phyloP scores from a whole-genome alignment of 2,888 invertebrate species.

The Philhelius pedissequus region DNA sequence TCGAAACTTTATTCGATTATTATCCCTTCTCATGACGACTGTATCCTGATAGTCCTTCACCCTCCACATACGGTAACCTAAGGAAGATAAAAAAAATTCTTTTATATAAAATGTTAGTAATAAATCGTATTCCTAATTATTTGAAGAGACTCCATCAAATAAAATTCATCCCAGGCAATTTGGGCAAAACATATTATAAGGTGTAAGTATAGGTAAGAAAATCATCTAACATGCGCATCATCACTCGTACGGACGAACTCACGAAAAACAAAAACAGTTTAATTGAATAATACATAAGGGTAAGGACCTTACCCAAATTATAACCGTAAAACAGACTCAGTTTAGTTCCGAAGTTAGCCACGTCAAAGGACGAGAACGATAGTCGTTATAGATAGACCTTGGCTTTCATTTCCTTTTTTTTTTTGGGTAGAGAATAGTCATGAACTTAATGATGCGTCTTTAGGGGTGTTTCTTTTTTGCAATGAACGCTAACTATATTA shows the following conservation, averaged over 20 bases:
- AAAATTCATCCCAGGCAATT: constrained; percentile 49
- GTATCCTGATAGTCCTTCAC: not conserved
- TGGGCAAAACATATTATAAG: not conserved
- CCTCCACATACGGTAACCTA: not conserved
- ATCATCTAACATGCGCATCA: constrained; percentile 21
- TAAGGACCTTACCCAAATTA: constrained; percentile 32
- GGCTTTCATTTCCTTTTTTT: not conserved
- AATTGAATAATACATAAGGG: constrained; percentile 62
- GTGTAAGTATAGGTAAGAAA: constrained; percentile 7
- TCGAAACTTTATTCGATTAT: not conserved
- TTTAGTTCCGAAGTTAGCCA: constrained; percentile 33
- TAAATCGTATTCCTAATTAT: constrained; percentile 51
- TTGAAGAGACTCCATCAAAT: constrained; percentile 52
- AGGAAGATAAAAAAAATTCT: constrained; percentile 19
- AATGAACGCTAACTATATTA: not conserved
- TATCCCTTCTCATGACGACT: not conserved
- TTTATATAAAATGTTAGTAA: constrained; percentile 40
- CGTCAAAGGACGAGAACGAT: not conserved
- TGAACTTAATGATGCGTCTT: constrained; percentile 50
- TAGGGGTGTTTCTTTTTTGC: constrained; percentile 2
- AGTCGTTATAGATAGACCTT: not conserved
- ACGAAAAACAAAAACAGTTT: constrained; percentile 36
- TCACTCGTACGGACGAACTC: not conserved
- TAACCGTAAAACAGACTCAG: constrained; percentile 47
- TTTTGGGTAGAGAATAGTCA: constrained; percentile 1